Evolutionary conservation across 2,797 vertebrate species (phyloP).

Genomic region (Australoheros facetus): DNA sequence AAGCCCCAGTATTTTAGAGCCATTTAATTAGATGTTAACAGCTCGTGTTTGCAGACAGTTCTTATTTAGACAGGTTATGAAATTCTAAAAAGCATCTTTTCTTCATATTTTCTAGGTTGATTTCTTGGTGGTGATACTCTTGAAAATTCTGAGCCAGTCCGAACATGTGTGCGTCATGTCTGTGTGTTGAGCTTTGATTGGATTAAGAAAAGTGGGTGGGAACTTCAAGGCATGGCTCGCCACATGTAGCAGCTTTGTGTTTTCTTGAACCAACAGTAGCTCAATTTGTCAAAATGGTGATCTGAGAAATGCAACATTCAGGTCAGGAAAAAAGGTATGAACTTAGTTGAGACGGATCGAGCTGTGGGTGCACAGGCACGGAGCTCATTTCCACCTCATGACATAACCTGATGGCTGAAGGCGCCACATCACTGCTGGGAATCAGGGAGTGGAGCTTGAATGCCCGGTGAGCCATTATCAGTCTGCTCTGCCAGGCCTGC

Average conservation of each 20-base stretch:
- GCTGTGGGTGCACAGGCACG: neutral
- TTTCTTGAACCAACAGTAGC: no score
- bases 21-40: neutral
- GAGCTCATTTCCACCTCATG: conserved; percentile 18
- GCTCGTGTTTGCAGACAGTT: neutral
- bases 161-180: neutral
- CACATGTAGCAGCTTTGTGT: neutral
- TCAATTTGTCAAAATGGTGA: neutral
- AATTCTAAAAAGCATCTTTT: neutral
- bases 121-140: neutral
- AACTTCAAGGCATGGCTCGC: neutral
- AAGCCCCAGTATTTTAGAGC: accelerated
- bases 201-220: accelerated
- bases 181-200: neutral
- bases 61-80: neutral
- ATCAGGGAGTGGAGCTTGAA: conserved; percentile 32
- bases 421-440: neutral
- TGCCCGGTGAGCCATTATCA: conserved; percentile 28
- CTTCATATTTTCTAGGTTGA: neutral
- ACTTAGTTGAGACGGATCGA: neutral
- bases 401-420: neutral
- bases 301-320: neutral
- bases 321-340: neutral
- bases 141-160: neutral
- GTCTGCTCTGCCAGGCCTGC: conserved; percentile 20